Evolutionary conservation across 2,888 invertebrate species (phyloP), one percentile per base, ranked within the genome.

Genomic region (Strigamia crassipes): DNA sequence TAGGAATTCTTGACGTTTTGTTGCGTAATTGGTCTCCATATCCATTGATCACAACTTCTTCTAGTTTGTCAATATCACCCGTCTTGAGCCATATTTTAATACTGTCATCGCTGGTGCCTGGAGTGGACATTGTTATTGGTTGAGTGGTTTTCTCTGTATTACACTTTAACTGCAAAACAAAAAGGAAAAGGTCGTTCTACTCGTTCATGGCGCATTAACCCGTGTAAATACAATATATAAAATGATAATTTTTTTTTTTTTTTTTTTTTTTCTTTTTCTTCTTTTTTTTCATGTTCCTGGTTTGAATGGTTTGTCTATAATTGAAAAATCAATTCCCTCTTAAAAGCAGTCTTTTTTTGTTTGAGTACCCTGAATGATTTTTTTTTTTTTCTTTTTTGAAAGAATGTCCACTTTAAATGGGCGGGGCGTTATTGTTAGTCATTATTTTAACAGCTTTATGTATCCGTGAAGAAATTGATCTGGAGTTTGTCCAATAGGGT

Each of bases 1-100:
- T 85, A 0, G 86, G 86, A 56, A 86, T 84, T 31, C 86, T 81
- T 61, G 87, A 86, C 12, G 86, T 87, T 82, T 87, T 85, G 13
- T 88, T 88, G 31, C 87, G 85, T 38, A 88, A 84, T 81, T 88
- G 85, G 82, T 88, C 88, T 5, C 88, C 88, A 83, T 88, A 88
- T 1, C 88, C 88, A 82, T 88, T 88, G 13, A 88, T 85, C 9
- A 88, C 87, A 8, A 88, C 86, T 82, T 88, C 87, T 84, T 88
- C 88, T 81, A 88, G 84, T 83, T 88, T 88, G 27, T 87, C 87
- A 38, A 88, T 84, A 82, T 88, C 88, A 56, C 88, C 88, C n/a
- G 87, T 86, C 82, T 87, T 87, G 79, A 88, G 86, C 88, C 88
- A 88, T 83, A 87, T 85, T 34, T 86, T 85, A 42, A 88, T 87